These are phyloP conservation scores for Leistus spinibarbis DNA, from an alignment of 2,888 invertebrate genomes.

Conservation along the genomic window DNA sequence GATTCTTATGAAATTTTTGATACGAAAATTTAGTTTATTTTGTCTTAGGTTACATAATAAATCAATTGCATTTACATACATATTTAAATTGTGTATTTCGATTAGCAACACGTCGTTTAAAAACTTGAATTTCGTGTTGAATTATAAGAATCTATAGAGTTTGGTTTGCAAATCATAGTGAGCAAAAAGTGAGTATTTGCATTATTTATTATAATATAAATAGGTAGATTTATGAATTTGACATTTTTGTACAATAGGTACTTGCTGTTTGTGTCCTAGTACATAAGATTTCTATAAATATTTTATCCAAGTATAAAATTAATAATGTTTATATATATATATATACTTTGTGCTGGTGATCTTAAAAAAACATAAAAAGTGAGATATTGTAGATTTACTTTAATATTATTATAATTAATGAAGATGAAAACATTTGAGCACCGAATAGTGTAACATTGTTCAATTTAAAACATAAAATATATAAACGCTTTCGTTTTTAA, in stretches of 20 bases:
- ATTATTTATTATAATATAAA: background rate
- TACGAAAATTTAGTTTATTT: background rate
- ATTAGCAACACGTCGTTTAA: background rate
- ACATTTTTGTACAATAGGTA: constrained; percentile 39
- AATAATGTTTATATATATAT: constrained; percentile 9
- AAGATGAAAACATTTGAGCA: constrained; percentile 25
- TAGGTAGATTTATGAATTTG: constrained; percentile 24
- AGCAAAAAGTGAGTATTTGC: background rate
- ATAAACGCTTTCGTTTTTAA: constrained; percentile 38
- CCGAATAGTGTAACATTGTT: constrained; percentile 38
- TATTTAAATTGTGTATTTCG: background rate
- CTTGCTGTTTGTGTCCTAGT: constrained; percentile 35
- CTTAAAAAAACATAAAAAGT: constrained; percentile 25
- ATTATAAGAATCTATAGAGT: background rate
- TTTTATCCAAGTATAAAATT: constrained; percentile 32
- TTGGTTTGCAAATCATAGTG: background rate
- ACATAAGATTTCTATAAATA: constrained; percentile 35
- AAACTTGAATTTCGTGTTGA: background rate
- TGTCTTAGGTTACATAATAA: background rate
- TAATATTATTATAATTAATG: constrained; percentile 27
- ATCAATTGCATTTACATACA: background rate
- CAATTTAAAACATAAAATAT: constrained; percentile 29
- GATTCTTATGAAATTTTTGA: background rate
- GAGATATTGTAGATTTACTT: constrained; percentile 34
- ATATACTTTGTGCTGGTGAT: constrained; percentile 28